Evolutionary conservation across 2,797 vertebrate genomes (phyloP), one percentile per base, ranked within the genome.

Genomic region (Macropus fuliginosus): DNA sequence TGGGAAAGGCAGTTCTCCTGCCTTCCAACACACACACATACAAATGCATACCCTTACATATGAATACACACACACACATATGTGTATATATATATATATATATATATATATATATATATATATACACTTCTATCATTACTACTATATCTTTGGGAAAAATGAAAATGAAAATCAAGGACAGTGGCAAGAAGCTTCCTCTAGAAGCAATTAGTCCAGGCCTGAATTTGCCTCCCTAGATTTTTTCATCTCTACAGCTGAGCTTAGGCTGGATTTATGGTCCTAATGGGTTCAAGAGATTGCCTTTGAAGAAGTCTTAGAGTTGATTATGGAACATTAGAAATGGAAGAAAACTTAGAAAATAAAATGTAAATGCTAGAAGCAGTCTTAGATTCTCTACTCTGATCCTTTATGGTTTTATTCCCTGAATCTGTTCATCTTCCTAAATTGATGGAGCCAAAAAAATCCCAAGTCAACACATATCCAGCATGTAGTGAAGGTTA

Each of bases 351-450:
- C 8, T 74, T 94, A 97, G 66, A 46, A 87, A 21, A 96, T 28
- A 96, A 91, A 96, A 97, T 55, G 56, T 57, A 94, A 56, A 14
- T 3, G n/a, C 94, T 96, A 56, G 90, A 93, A 97, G 56, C 28
- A 54, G 93, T 40, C 12, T 74, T 93, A 0, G 55, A 98, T 96
- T 90, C 93, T 97, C 74, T 24, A 92, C 46, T 95, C 66, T 31
- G 93, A 55, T n/a, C 74, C 57, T 95, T 97, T 94, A 96, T 94
- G 96, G n/a, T 94, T 95, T 96, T 94, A 97, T 97, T 97, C 92
- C 66, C 0, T 54, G 91, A 97, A 93, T 95, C 56, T 94, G 95
- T 96, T 96, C 94, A 92, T 62, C 91, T 91, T 66, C 96, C 87
- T 89, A 55, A 96, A 28, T 92, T 92, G 40, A n/a, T 90, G 55